Evolutionary conservation across 2,888 invertebrate genomes (phyloP), one percentile per base, ranked within the genome.

Genomic region (Pachymerium ferrugineum): DNA sequence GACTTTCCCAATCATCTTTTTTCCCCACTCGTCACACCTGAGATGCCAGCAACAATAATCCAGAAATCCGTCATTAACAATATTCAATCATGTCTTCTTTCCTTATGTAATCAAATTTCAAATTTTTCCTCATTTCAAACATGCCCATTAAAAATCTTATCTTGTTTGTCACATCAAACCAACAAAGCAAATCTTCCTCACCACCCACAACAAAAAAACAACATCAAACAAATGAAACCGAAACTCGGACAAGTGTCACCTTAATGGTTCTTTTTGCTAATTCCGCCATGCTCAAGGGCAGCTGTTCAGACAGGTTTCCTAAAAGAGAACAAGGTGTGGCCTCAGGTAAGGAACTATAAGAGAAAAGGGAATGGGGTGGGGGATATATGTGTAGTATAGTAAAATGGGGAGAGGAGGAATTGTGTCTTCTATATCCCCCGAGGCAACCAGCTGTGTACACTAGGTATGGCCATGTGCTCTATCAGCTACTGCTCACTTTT

Each of bases 291-390:
- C 62, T 62, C 62, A 62, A 62, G 62, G 62, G 25, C 62, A 62
- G 62, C 62, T 62, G 62, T 62, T 62, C 62, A 62, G 54, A 54
- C 54, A 54, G 62, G 62, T 62, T 62, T 62, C 12, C 12, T 62
- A 19, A 22, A 62, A 62, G 62, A 62, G 62, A 62, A 62, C 62
- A 62, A 62, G 62, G 62, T 62, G 62, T 25, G 62, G 62, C 62
- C n/a, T 62, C 62, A 62, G 62, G 62, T 62, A 62, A 62, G 62
- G 62, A 62, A 62, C 62, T 28, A 62, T 62, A 62, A 62, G 62
- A 62, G 22, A n/a, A n/a, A n/a, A n/a, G n/a, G n/a, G 28, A 28
- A 28, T 28, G 62, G 28, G 62, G 62, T 62, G 62, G 28, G 62
- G n/a, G n/a, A n/a, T 62, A 62, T 28, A 62, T 62, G 62, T 22